These are phyloP conservation scores for Hemiscyllium ocellatum DNA, from an alignment of 2,113 vertebrate genomes.

Conservation along the genomic window DNA sequence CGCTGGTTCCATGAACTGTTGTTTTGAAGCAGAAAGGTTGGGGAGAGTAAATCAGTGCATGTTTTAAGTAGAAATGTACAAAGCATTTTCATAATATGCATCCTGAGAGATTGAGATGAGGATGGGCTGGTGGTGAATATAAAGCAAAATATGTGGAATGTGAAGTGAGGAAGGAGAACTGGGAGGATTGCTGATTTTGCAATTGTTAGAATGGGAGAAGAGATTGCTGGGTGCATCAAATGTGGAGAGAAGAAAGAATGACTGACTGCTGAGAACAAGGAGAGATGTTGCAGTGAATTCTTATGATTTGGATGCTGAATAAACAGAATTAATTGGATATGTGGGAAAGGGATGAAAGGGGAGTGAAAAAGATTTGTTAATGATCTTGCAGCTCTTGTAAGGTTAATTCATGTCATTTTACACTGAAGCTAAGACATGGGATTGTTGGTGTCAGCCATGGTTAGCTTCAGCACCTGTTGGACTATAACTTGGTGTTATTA, in stretches of 20 bases:
- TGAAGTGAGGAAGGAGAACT: neutral
- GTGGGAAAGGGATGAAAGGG: neutral
- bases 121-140: neutral
- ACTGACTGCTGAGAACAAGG: neutral
- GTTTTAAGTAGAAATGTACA: neutral
- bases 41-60: neutral
- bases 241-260: neutral
- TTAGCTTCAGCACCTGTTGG: neutral
- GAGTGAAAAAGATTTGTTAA: neutral
- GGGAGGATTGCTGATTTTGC: neutral
- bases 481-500: too few species aligned
- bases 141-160: neutral
- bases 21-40: neutral
- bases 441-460: neutral
- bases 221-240: neutral
- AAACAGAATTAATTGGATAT: neutral
- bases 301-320: neutral
- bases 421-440: neutral
- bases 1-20: neutral
- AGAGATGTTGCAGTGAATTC: neutral
- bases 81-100: neutral
- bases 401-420: neutral
- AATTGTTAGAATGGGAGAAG: neutral
- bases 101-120: neutral
- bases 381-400: neutral